Base-by-base conservation (phyloP, 1,140 invertebrate species). In the Pseudoatta argentina region DNA sequence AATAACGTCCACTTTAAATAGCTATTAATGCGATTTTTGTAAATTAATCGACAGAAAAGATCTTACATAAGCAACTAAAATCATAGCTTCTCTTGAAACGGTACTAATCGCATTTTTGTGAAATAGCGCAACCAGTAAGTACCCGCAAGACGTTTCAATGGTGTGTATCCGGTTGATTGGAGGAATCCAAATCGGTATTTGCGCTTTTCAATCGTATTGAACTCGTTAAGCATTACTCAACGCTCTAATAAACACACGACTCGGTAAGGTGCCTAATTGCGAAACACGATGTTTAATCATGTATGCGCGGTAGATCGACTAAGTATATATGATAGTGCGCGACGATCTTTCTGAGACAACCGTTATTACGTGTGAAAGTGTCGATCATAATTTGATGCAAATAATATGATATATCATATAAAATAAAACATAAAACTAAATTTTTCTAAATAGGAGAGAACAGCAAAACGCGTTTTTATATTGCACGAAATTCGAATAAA, bases 51-150 rank as follows among this genome's bases (percentile, higher is more conserved):
- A 14, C 57, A 24, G 73, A 83, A 53, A 48, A 85, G 53, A 24
- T n/a, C 57, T 90, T 89, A 90, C 63, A 51, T 90, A 89, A 90
- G 14, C 16, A 8, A 66, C 57, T 59, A 81, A 81, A 90, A 78
- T 66, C 76, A 66, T 64, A 59, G 66, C 57, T 44, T 51, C 78
- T 69, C 64, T 55, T 63, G 27, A 71, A 63, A 34, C 88, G 14
- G 21, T 73, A 77, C 79, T 72, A 85, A 73, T 86, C 57, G 48
- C 88, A 89, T 89, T 90, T 89, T 89, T 87, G 51, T 59, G 34
- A 90, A 89, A 75, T 87, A 64, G 67, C 44, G 85, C 88, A 89
- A 89, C n/a, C 64, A 44, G 18, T 53, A 75, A 82, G 63, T 81
- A 57, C 34, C 3, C 24, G 21, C 57, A 55, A 44, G 67, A 76